Evolutionary conservation across 2,888 invertebrate species (phyloP).

Genomic region (Standfussiana lucernea): DNA sequence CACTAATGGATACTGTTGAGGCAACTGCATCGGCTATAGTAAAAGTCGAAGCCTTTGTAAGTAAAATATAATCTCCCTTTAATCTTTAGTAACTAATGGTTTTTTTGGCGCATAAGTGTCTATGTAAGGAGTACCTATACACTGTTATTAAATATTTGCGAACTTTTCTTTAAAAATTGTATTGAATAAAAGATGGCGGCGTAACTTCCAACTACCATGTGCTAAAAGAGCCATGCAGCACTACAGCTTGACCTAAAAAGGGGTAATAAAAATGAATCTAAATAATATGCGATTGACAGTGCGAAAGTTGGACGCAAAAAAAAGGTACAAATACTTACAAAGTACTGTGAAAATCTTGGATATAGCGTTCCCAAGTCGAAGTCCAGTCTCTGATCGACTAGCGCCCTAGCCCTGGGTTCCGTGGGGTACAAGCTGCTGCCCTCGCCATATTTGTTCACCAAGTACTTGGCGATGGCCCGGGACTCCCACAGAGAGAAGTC

Average conservation of each 20-base stretch:
- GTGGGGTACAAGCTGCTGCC: constrained; percentile 93
- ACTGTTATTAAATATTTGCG: too few species aligned
- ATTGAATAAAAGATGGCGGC: too few species aligned
- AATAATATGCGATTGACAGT: background rate
- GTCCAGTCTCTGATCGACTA: constrained; percentile 94
- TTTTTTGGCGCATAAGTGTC: background rate
- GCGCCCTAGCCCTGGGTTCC: constrained; percentile 93
- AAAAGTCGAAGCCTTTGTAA: background rate
- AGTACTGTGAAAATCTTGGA: constrained; percentile 92
- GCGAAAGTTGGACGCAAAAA: background rate
- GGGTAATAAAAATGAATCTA: background rate
- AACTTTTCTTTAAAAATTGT: too few species aligned
- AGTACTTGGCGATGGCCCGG: constrained; percentile 94
- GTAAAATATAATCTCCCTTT: background rate
- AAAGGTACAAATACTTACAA: constrained; percentile 87
- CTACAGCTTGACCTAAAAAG: background rate
- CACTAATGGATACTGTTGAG: background rate
- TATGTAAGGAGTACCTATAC: background rate
- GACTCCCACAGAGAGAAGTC: constrained; percentile 96
- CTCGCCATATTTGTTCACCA: constrained; percentile 94
- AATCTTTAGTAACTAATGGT: background rate
- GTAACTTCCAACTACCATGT: background rate
- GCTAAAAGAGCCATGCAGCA: background rate
- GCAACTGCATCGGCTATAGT: background rate
- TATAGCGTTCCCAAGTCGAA: constrained; percentile 94